A percentile compares a stretch with the other conserved stretches of the same genome.
phyloP scores from a whole-genome alignment of 1,140 invertebrate species.

The Colletes gigas region DNA sequence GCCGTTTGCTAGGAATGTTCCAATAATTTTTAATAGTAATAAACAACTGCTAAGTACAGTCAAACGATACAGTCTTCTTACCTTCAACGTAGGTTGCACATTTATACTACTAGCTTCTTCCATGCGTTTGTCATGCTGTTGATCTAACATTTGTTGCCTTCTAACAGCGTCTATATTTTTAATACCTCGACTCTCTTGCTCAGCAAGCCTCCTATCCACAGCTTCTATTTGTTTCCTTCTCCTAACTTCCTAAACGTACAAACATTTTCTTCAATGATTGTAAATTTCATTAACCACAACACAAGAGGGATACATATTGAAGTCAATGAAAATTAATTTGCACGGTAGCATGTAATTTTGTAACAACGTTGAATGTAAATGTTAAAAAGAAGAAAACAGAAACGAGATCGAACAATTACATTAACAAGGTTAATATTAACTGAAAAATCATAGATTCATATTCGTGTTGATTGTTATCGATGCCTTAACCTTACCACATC shows the following conservation, averaged over 20 bases:
- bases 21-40: neutral
- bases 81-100: constrained; percentile 60
- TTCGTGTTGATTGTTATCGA: constrained; percentile 7
- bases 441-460: neutral
- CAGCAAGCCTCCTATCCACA: constrained; percentile 79
- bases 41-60: neutral
- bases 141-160: constrained; percentile 77
- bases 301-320: no score
- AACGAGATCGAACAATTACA: neutral
- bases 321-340: no score
- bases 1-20: no score
- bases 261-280: neutral
- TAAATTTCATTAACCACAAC: neutral
- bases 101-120: constrained; percentile 65
- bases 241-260: constrained; percentile 75
- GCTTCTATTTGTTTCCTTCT: constrained; percentile 81
- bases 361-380: no score
- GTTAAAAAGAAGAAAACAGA: no score
- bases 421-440: neutral
- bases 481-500: constrained; percentile 59
- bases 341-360: no score
- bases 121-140: constrained; percentile 72
- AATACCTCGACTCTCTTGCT: constrained; percentile 81
- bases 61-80: constrained; percentile 46
- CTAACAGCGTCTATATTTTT: constrained; percentile 81